These are phyloP conservation scores for Apocheima hispidaria DNA, from an alignment of 2,888 invertebrate genomes.

Conservation along the genomic window DNA sequence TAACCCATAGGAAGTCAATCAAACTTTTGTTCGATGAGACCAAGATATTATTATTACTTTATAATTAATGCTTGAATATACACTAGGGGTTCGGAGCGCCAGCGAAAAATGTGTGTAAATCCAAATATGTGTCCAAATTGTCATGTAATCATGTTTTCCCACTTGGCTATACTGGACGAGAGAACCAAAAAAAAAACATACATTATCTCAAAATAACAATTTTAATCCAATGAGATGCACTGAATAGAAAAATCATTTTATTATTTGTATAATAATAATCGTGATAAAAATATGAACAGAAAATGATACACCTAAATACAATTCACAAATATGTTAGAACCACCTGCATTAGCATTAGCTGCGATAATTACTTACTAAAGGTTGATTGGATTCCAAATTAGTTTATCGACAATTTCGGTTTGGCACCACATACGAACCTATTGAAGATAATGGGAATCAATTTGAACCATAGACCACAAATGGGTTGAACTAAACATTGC, in stretches of 20 bases:
- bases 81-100: no score
- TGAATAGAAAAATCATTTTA: background rate
- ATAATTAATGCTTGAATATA: no score
- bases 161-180: no score
- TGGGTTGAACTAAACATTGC: conserved; percentile 10
- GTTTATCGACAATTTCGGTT: conserved; percentile 29
- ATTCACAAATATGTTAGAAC: background rate
- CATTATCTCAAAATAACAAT: no score
- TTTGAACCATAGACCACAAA: conserved; percentile 26
- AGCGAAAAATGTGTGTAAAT: no score
- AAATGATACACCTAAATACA: background rate
- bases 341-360: background rate
- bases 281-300: background rate
- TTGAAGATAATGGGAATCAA: conserved; percentile 29
- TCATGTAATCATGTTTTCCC: no score
- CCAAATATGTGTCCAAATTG: no score
- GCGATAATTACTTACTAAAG: conserved; percentile 23
- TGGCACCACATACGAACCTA: conserved; percentile 24
- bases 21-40: no score
- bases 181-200: no score
- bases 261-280: no score
- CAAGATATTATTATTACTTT: no score
- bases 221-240: background rate
- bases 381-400: conserved; percentile 31
- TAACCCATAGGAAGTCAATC: no score